Conservation (phyloP, 1,140 invertebrate genomes). For the Spodoptera frugiperda region DNA sequence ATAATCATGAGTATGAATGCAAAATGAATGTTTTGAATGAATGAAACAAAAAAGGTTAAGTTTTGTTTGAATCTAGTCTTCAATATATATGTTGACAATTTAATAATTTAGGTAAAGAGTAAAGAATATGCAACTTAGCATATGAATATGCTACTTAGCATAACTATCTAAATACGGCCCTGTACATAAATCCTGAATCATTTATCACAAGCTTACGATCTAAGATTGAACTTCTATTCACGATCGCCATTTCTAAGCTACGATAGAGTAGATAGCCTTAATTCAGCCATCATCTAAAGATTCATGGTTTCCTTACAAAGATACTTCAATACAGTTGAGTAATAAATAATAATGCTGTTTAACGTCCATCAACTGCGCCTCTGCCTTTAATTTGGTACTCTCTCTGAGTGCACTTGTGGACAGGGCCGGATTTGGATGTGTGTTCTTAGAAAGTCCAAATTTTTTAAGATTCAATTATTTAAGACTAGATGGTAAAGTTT, state of each 20-base stretch:
- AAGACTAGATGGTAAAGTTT: no score
- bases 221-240: constrained; percentile 3
- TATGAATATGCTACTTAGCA: no score
- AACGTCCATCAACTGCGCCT: constrained; percentile 38
- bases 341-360: constrained; percentile 48
- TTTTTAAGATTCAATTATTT: not conserved
- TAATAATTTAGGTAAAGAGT: no score
- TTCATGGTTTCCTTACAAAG: constrained; percentile 2
- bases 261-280: constrained; percentile 15
- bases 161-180: no score
- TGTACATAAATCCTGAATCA: not conserved
- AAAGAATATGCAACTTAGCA: no score
- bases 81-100: no score
- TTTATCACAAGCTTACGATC: constrained; percentile 6
- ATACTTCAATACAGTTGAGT: not conserved
- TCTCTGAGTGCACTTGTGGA: constrained; percentile 14
- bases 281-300: constrained; percentile 1
- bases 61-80: no score
- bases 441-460: not conserved
- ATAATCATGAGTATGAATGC: no score
- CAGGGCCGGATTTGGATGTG: constrained; percentile 19
- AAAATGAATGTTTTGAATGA: no score
- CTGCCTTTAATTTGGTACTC: constrained; percentile 33
- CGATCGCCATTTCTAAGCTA: constrained; percentile 7
- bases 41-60: no score